Conservation (phyloP, 1,140 invertebrate genomes). For the Atta colombica region DNA sequence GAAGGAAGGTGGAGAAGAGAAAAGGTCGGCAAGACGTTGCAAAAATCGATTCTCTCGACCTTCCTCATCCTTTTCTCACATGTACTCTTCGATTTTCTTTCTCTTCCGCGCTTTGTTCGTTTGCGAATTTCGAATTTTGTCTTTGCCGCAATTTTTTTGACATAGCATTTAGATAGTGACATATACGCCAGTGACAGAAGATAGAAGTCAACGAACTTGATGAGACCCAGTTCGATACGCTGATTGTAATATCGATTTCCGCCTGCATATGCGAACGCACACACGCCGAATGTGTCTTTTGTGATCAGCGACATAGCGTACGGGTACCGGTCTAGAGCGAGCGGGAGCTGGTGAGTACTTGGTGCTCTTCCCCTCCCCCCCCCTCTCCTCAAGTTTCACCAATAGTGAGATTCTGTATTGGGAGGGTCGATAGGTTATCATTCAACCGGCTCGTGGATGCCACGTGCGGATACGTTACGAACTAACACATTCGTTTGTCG, state of each 20-base stretch:
- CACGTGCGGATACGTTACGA: conserved; percentile 54
- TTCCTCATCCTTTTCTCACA: background rate
- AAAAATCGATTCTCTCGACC: conserved; percentile 21
- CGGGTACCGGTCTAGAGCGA: background rate
- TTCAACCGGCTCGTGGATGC: conserved; percentile 46
- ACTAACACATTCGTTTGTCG: background rate
- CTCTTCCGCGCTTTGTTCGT: background rate
- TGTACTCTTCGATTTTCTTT: background rate
- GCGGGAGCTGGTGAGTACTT: conserved; percentile 3
- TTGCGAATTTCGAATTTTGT: background rate
- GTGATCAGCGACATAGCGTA: background rate
- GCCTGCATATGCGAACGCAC: background rate
- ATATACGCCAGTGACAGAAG: conserved; percentile 39
- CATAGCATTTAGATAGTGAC: no score
- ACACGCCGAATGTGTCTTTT: conserved; percentile 3
- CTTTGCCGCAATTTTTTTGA: background rate
- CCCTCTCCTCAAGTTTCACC: background rate
- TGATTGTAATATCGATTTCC: conserved; percentile 59
- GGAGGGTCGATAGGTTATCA: conserved; percentile 48
- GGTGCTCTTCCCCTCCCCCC: background rate
- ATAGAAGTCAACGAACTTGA: conserved; percentile 53
- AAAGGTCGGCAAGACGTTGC: background rate
- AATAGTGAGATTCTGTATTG: conserved; percentile 33
- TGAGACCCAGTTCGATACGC: background rate
- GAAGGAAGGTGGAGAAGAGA: background rate